Conservation (phyloP, 2,797 vertebrate species). For the Leuciscus waleckii region DNA sequence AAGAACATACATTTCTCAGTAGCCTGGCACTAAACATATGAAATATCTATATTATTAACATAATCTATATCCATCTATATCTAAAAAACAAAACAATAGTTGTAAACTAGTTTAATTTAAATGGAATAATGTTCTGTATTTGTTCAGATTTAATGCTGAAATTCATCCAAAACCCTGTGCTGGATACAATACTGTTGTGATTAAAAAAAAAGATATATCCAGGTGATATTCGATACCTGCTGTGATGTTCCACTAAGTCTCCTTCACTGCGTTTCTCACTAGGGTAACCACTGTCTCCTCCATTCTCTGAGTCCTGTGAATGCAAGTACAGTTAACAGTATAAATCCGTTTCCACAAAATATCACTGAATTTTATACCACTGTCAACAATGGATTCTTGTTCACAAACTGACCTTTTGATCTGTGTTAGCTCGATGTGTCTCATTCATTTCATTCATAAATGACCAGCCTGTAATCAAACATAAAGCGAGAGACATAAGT, state of each 20-base stretch:
- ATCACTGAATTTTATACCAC: not conserved
- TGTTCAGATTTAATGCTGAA: too few relatives aligned
- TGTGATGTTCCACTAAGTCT: slow-evolving; percentile 85
- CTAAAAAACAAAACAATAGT: not conserved
- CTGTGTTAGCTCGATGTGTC: slow-evolving; percentile 74
- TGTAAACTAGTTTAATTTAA: not conserved
- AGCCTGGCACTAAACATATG: not conserved
- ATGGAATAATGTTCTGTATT: not conserved
- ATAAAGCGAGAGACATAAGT: slow-evolving; percentile 16
- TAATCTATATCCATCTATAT: not conserved
- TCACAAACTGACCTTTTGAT: slow-evolving; percentile 82
- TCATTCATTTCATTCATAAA: slow-evolving; percentile 84
- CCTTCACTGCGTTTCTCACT: slow-evolving; percentile 93
- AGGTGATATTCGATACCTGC: slow-evolving; percentile 73
- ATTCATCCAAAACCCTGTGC: not conserved
- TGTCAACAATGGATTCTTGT: not conserved
- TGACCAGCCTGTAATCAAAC: slow-evolving; percentile 79
- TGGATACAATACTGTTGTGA: not conserved
- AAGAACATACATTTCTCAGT: not conserved
- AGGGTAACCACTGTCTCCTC: slow-evolving; percentile 94
- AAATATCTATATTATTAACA: not conserved
- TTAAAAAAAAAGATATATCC: not conserved
- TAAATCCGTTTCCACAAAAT: not conserved
- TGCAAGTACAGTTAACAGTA: not conserved
- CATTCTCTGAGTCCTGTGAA: slow-evolving; percentile 87